These are phyloP conservation scores for Uria aalge DNA, from an alignment of 2,113 vertebrate species.

Conservation along the genomic window DNA sequence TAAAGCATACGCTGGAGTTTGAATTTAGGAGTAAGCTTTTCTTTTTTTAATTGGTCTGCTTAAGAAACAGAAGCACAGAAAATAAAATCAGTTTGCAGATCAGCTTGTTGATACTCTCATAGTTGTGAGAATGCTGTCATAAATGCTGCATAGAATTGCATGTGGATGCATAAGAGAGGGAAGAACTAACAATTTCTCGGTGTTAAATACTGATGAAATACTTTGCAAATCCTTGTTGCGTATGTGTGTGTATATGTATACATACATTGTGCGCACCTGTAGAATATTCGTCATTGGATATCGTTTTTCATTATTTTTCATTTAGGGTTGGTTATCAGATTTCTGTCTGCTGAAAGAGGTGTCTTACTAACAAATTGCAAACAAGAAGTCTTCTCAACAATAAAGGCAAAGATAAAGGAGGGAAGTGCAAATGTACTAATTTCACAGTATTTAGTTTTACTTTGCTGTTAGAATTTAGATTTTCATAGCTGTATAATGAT, in stretches of 20 bases:
- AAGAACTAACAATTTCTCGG: neutral
- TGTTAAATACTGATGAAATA: neutral
- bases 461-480: neutral
- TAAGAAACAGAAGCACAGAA: neutral
- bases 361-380: neutral
- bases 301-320: neutral
- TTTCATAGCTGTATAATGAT: neutral
- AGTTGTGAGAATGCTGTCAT: neutral
- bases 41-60: neutral
- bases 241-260: neutral
- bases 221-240: neutral
- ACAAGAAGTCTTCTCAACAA: neutral
- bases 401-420: neutral
- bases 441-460: neutral
- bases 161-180: neutral
- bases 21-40: neutral
- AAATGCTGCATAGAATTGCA: neutral
- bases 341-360: neutral
- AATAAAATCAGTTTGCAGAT: neutral
- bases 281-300: neutral
- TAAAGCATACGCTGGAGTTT: neutral
- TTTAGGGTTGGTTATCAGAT: neutral
- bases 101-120: neutral
- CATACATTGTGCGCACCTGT: neutral
- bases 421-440: neutral